Conservation (phyloP, 2,113 vertebrate genomes). For the Cyanoramphus novaezelandiae region DNA sequence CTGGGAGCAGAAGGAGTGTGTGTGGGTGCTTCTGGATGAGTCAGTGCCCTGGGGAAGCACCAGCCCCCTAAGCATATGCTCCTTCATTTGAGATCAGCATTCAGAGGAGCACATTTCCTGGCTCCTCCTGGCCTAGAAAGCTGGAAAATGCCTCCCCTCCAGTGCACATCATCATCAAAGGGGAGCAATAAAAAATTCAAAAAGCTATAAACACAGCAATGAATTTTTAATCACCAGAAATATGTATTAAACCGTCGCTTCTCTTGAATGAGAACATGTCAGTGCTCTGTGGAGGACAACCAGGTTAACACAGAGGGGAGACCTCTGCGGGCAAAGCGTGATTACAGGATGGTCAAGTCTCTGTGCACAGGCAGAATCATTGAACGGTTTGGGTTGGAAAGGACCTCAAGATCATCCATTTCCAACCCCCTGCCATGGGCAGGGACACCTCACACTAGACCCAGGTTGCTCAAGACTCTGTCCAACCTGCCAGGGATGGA, state of each 20-base stretch:
- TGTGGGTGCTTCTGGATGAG: constrained; percentile 34
- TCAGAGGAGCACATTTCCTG: constrained; percentile 26
- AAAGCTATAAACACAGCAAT: constrained; percentile 54
- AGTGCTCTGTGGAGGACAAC: constrained; percentile 71
- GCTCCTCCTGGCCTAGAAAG: constrained; percentile 55
- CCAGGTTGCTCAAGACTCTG: background rate
- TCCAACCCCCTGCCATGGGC: background rate
- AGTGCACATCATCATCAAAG: constrained; percentile 22
- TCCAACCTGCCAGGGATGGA: background rate
- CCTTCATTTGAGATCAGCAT: constrained; percentile 34
- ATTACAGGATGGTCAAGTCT: background rate
- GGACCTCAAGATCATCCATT: background rate
- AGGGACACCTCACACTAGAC: background rate
- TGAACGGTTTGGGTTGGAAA: background rate
- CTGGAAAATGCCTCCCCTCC: constrained; percentile 26
- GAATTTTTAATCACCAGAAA: constrained; percentile 55
- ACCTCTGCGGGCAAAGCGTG: background rate
- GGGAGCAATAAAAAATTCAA: constrained; percentile 47
- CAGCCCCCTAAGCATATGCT: constrained; percentile 39
- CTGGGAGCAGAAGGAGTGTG: constrained; percentile 19
- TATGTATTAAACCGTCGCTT: constrained; percentile 2
- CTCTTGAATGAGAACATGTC: constrained; percentile 42
- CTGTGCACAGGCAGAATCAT: background rate
- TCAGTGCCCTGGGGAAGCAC: constrained; percentile 46
- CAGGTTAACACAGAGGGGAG: constrained; percentile 50